Evolutionary conservation across 1,140 invertebrate species (phyloP).

Genomic region (Chrysoperla carnea): DNA sequence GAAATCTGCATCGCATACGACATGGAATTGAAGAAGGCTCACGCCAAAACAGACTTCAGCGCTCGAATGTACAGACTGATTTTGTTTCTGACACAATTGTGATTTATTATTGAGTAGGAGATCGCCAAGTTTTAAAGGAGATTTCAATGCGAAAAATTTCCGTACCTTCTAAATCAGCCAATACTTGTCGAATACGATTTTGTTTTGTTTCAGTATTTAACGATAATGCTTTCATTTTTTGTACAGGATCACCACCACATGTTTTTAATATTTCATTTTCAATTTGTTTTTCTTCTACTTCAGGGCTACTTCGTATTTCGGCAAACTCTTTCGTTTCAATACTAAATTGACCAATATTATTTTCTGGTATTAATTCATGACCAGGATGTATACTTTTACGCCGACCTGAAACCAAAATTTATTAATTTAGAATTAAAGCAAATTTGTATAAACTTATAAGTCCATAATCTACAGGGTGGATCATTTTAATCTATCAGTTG

Average conservation of each 20-base stretch:
- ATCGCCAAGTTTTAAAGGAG: too few relatives aligned
- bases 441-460: too few relatives aligned
- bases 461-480: too few relatives aligned
- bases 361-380: not conserved
- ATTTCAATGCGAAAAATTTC: too few relatives aligned
- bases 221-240: slow-evolving; percentile 22
- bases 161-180: slow-evolving; percentile 37
- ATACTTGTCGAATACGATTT: slow-evolving; percentile 24
- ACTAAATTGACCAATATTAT: not conserved
- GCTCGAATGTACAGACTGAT: too few relatives aligned
- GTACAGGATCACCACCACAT: slow-evolving; percentile 13
- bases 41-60: too few relatives aligned
- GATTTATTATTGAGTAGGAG: too few relatives aligned
- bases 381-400: slow-evolving; percentile 33
- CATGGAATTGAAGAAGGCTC: too few relatives aligned
- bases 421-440: too few relatives aligned
- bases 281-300: not conserved
- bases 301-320: not conserved
- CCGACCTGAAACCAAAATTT: slow-evolving; percentile 8
- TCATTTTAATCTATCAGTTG: too few relatives aligned
- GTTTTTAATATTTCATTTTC: slow-evolving; percentile 3
- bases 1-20: too few relatives aligned
- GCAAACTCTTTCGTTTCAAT: not conserved
- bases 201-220: slow-evolving; percentile 29
- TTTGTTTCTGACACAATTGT: too few relatives aligned